These are phyloP conservation scores for Chrysomela aeneicollis DNA, from an alignment of 2,888 invertebrate genomes.

Conservation along the genomic window DNA sequence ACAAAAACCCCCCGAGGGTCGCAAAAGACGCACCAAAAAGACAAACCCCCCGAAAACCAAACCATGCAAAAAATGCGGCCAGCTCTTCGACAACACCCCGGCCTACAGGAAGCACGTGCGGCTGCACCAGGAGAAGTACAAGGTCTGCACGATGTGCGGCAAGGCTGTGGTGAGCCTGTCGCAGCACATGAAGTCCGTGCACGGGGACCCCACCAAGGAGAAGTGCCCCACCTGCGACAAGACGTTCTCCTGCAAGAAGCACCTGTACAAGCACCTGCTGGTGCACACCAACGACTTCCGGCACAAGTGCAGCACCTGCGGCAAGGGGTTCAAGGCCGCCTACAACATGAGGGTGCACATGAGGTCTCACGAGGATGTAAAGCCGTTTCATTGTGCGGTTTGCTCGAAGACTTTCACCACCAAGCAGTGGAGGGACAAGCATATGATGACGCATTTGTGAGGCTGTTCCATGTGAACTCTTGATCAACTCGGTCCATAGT, in stretches of 20 bases:
- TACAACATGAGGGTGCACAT: slow-evolving; percentile 44
- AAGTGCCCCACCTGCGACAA: slow-evolving; percentile 42
- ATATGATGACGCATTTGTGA: slow-evolving; percentile 63
- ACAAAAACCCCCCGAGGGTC: not conserved
- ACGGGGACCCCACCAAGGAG: slow-evolving; percentile 33
- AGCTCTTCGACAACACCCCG: slow-evolving; percentile 35
- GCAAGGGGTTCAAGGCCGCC: slow-evolving; percentile 58
- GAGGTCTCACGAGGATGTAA: slow-evolving; percentile 44
- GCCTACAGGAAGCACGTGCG: slow-evolving; percentile 36
- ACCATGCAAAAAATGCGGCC: slow-evolving; percentile 32
- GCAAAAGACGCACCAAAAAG: no score
- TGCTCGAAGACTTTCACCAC: slow-evolving; percentile 56
- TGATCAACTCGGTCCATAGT: no score
- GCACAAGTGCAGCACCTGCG: slow-evolving; percentile 61
- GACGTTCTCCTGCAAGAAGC: slow-evolving; percentile 43
- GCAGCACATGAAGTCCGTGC: slow-evolving; percentile 35
- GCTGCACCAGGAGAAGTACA: slow-evolving; percentile 36
- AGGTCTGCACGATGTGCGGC: slow-evolving; percentile 58
- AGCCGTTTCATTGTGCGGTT: slow-evolving; percentile 52
- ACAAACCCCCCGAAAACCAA: not conserved
- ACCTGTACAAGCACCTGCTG: slow-evolving; percentile 41
- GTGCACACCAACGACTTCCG: slow-evolving; percentile 61
- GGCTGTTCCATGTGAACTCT: no score
- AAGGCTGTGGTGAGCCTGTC: slow-evolving; percentile 45
- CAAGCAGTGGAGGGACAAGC: slow-evolving; percentile 56